These are phyloP conservation scores for Coracias cyanogaster DNA, from an alignment of 2,797 vertebrate genomes.

Conservation along the genomic window DNA sequence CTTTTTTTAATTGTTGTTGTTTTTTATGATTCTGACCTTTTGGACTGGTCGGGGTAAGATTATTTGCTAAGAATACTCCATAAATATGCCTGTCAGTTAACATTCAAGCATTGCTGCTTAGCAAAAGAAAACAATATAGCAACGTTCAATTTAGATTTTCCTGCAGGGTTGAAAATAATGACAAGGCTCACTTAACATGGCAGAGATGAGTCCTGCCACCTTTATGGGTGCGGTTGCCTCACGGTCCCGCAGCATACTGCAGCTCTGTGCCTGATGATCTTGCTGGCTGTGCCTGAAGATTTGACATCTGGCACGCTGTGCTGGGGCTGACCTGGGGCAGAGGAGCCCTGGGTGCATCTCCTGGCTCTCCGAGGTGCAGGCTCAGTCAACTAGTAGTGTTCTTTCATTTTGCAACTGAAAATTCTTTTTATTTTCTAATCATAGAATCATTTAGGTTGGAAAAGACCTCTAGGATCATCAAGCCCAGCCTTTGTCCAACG, in stretches of 20 bases:
- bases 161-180: conserved; percentile 30
- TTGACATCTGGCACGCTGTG: not conserved
- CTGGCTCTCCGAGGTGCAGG: not conserved
- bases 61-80: conserved; percentile 13
- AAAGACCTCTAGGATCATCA: too few relatives aligned
- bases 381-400: not conserved
- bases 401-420: not conserved
- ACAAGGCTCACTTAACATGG: not conserved
- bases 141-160: conserved; percentile 8
- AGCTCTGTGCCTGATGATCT: not conserved
- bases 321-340: not conserved
- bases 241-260: not conserved
- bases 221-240: not conserved
- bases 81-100: conserved; percentile 46
- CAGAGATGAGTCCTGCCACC: not conserved
- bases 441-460: too few relatives aligned
- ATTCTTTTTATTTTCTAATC: not conserved
- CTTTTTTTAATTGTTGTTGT: not conserved
- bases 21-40: conserved; percentile 54
- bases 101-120: not conserved
- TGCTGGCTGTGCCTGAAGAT: not conserved
- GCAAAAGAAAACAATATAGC: conserved; percentile 35
- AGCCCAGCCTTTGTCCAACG: too few relatives aligned
- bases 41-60: conserved; percentile 24
- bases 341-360: not conserved